These are phyloP conservation scores for Antheraea assamensis DNA, from an alignment of 2,888 invertebrate species.

Conservation along the genomic window DNA sequence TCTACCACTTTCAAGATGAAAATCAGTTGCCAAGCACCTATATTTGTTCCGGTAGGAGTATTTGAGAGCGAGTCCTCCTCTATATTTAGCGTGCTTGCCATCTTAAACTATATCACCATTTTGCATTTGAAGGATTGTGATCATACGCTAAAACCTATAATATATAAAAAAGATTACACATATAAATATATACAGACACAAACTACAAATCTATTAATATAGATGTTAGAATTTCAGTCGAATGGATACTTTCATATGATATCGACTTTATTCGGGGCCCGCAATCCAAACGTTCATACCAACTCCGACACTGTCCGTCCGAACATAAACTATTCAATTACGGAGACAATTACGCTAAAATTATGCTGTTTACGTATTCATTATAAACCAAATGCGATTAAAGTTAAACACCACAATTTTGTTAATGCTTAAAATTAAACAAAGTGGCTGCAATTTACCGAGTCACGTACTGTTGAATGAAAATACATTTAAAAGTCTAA, in stretches of 20 bases:
- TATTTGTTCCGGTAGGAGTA: no score
- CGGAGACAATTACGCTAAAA: slow-evolving; percentile 33
- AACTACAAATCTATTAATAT: no score
- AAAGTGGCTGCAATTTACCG: slow-evolving; percentile 31
- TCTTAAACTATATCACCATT: no score
- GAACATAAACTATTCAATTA: slow-evolving; percentile 9
- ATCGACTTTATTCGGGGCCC: neutral
- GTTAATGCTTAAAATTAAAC: slow-evolving; percentile 28
- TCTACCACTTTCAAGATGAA: no score
- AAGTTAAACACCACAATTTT: slow-evolving; percentile 28
- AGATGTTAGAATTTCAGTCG: no score
- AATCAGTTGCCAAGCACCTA: no score
- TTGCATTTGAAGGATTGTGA: no score
- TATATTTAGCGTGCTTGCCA: no score
- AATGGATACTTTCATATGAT: neutral
- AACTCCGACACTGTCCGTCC: neutral
- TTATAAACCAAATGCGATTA: slow-evolving; percentile 21
- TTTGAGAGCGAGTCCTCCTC: no score
- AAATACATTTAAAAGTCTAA: neutral
- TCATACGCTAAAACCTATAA: no score
- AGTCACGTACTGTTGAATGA: slow-evolving; percentile 30
- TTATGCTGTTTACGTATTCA: slow-evolving; percentile 28
- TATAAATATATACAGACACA: no score
- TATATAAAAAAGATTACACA: no score
- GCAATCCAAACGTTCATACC: neutral